Base-by-base conservation (phyloP, 2,797 vertebrate genomes). In the Spheniscus humboldti region DNA sequence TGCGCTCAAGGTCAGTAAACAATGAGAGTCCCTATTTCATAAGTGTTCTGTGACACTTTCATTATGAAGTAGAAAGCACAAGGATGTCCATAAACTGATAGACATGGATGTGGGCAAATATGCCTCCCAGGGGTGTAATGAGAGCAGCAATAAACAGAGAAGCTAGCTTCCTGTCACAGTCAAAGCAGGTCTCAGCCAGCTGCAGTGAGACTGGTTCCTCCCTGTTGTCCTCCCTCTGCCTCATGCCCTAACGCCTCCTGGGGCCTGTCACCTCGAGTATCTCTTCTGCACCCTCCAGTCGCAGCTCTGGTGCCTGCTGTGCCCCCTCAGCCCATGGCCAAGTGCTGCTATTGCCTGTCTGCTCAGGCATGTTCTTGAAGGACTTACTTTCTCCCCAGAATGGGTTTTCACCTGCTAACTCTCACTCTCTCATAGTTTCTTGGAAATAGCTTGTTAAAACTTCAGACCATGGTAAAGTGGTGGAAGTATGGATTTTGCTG, bases 1-100 rank as follows among this genome's bases (percentile, higher is more conserved):
- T 81, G 60, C 2, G 20, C 60, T 94, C 91, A 88, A 93, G 86
- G 92, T 92, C 95, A 90, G 63, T 94, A 93, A 97, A 96, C 86
- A 80, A 43, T 4, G 13, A 59, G 31, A 86, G 27, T 48, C 73
- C 33, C 73, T 90, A 79, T 96, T 97, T 95, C 68, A 74, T 95
- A 96, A 94, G 63, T 55, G 66, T 85, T 92, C 55, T 50, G 28
- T 87, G 76, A 90, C 89, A 88, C 87, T 86, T 95, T 60, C 80
- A 24, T 75, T 62, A 57, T 11, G 23, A 88, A 80, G 56, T 50
- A 57, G 74, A 67, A 57, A 91, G 23, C n/a, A 60, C 37, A 75
- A 90, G 39, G 48, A 23, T 92, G 75, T 39, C 77, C 63, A 33
- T 72, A 83, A 91, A 43, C 52, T 20, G 0, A 45, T 50, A 90